Conservation (phyloP, 2,888 invertebrate genomes). For the Melanargia galathea region DNA sequence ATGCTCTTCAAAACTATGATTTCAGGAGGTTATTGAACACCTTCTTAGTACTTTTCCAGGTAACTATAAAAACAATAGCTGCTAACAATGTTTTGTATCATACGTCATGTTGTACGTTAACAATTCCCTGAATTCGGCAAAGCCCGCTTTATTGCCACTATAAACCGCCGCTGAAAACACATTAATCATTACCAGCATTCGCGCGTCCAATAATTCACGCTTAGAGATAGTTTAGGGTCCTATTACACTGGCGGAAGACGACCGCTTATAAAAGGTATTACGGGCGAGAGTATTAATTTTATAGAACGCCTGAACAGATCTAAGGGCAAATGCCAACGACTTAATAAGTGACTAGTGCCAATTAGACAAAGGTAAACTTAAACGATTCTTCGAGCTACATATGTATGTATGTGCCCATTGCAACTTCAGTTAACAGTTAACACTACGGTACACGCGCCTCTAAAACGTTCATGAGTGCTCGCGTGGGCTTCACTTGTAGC, state of each 20-base stretch:
- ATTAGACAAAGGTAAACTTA: too few species aligned
- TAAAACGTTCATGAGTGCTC: too few species aligned
- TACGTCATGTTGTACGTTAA: constrained; percentile 30
- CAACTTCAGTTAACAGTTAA: too few species aligned
- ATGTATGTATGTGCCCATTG: too few species aligned
- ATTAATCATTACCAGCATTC: constrained; percentile 62
- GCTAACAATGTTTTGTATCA: constrained; percentile 22
- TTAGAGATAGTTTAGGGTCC: constrained; percentile 43
- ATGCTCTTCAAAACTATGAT: too few species aligned
- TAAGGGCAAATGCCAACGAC: background rate
- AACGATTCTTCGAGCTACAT: too few species aligned
- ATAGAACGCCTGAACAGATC: background rate
- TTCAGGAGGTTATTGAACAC: too few species aligned
- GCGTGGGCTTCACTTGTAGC: too few species aligned
- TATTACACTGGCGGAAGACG: constrained; percentile 19
- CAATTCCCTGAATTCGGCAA: constrained; percentile 55
- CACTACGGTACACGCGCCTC: too few species aligned
- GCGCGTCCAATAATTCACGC: constrained; percentile 62
- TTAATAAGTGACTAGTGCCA: too few species aligned
- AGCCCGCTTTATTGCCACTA: constrained; percentile 55
- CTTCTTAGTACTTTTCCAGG: background rate
- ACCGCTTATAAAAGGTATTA: background rate
- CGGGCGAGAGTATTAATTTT: background rate
- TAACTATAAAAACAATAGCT: constrained; percentile 13
- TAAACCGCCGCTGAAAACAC: constrained; percentile 63